phyloP scores from a whole-genome alignment of 1,140 invertebrate species.

The Theocolax elegans region DNA sequence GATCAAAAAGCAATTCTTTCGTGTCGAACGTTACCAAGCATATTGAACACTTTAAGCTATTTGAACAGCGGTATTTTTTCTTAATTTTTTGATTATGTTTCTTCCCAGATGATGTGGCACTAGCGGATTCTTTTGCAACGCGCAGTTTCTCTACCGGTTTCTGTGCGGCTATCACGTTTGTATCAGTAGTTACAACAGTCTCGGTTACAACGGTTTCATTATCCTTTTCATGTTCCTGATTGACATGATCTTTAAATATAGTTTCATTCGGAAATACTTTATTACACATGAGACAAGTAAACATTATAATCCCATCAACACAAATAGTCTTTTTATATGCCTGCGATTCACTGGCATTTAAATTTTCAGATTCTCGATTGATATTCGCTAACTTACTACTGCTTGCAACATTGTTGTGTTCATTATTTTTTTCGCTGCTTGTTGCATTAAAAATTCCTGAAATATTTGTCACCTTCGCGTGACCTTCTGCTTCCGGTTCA shows the following conservation, averaged over 20 bases:
- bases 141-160: background rate
- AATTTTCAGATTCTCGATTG: background rate
- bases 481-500: background rate
- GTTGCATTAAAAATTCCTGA: background rate
- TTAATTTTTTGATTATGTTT: slow-evolving; percentile 38
- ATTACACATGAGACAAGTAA: background rate
- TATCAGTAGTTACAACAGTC: background rate
- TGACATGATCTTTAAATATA: background rate
- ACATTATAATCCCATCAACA: slow-evolving; percentile 11
- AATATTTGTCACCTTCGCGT: background rate
- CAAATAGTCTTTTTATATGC: background rate
- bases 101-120: background rate
- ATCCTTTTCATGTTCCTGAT: background rate
- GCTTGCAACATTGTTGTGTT: background rate
- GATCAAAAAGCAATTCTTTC: slow-evolving; percentile 51
- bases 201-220: background rate
- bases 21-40: slow-evolving; percentile 52
- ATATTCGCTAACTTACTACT: too few relatives aligned
- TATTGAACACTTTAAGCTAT: slow-evolving; percentile 45
- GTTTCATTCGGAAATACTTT: slow-evolving; percentile 12
- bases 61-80: slow-evolving; percentile 33
- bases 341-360: background rate
- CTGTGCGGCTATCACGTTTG: background rate
- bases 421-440: background rate
- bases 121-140: background rate